These are phyloP conservation scores for Orycteropus afer DNA, from an alignment of 2,113 vertebrate genomes.

Conservation along the genomic window DNA sequence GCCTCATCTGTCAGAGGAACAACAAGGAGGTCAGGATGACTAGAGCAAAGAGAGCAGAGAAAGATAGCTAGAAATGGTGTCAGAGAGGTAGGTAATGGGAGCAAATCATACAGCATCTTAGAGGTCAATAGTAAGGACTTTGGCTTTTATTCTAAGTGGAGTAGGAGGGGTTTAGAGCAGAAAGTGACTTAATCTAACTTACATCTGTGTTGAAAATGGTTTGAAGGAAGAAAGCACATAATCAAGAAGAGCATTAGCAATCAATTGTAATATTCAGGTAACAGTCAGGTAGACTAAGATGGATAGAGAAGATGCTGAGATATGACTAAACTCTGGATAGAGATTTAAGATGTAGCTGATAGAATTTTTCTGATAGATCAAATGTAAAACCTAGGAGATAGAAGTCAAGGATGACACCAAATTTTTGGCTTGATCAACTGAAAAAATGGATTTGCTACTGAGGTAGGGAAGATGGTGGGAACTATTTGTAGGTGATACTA, in stretches of 20 bases:
- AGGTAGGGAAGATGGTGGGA: too few relatives aligned
- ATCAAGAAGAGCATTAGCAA: background rate
- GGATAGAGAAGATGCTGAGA: background rate
- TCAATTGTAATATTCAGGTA: background rate
- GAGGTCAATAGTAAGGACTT: background rate
- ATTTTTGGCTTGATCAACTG: background rate
- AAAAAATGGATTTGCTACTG: background rate
- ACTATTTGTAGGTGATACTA: too few relatives aligned
- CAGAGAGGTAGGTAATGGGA: background rate
- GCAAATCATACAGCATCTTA: background rate
- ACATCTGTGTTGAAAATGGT: constrained; percentile 1
- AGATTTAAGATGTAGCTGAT: background rate
- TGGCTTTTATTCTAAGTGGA: too few relatives aligned
- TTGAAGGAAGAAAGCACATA: background rate
- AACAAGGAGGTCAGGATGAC: background rate
- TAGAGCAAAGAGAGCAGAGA: background rate
- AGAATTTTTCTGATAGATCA: background rate
- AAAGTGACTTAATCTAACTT: background rate
- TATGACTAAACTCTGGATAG: background rate
- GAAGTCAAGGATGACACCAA: background rate
- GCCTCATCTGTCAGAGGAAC: background rate
- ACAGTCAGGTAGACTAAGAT: background rate
- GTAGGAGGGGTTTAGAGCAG: background rate
- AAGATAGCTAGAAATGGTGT: background rate
- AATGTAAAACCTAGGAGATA: background rate